Conservation (phyloP, 2,797 vertebrate species). For the Lacerta viridis region DNA sequence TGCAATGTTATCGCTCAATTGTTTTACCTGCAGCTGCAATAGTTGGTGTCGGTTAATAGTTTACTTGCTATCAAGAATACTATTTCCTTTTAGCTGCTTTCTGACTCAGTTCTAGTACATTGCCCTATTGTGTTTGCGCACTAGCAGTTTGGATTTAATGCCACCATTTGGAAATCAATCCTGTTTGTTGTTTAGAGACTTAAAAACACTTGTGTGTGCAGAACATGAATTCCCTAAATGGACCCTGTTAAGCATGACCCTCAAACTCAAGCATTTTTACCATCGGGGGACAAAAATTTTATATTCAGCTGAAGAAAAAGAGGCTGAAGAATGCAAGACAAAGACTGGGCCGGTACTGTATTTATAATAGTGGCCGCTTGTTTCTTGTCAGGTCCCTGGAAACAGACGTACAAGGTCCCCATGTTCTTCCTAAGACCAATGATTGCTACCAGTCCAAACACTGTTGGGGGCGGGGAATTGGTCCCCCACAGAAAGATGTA, state of each 20-base stretch:
- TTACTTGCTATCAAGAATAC: constrained; percentile 79
- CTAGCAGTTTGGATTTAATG: constrained; percentile 60
- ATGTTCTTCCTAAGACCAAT: neutral
- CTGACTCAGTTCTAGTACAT: constrained; percentile 60
- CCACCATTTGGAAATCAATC: neutral
- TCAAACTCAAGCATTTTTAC: neutral
- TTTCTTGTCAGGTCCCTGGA: neutral
- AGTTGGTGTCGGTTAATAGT: constrained; percentile 88
- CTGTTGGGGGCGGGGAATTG: neutral
- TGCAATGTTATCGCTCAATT: constrained; percentile 91
- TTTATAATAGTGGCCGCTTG: neutral
- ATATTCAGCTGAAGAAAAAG: neutral
- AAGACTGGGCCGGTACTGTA: neutral
- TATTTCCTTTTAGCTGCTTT: constrained; percentile 75
- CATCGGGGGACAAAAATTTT: neutral
- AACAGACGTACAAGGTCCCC: neutral
- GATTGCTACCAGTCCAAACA: neutral
- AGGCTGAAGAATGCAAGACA: neutral
- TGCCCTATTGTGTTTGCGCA: constrained; percentile 28
- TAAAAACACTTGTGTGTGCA: constrained; percentile 11
- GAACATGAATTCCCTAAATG: neutral
- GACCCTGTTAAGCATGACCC: neutral
- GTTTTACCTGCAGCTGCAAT: constrained; percentile 86
- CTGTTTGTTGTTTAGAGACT: constrained; percentile 43
- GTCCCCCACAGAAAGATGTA: neutral